phyloP scores from a whole-genome alignment of 2,113 vertebrate species.

The Solea senegalensis region DNA sequence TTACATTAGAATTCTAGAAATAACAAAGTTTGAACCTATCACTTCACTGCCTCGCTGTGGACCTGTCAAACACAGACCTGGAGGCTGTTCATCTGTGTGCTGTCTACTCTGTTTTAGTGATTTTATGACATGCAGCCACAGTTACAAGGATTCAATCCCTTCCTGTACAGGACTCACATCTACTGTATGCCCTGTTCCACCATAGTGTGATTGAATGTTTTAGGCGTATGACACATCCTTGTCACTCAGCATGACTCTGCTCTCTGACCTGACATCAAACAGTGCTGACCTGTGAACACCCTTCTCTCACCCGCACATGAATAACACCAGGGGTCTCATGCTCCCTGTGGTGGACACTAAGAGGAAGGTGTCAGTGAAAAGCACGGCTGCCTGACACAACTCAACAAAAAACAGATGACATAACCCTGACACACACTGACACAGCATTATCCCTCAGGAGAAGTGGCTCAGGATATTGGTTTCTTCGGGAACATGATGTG shows the following conservation, averaged over 20 bases:
- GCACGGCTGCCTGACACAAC: slow-evolving; percentile 2
- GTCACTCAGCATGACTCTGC: slow-evolving; percentile 15
- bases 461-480: slow-evolving; percentile 31
- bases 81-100: slow-evolving; percentile 8
- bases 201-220: slow-evolving; percentile 6
- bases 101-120: not conserved
- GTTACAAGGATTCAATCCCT: not conserved
- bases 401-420: slow-evolving; percentile 39
- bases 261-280: slow-evolving; percentile 42
- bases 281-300: slow-evolving; percentile 43
- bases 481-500: not conserved
- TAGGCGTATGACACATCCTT: not conserved
- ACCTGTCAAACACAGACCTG: slow-evolving; percentile 3
- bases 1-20: slow-evolving; percentile 12
- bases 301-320: slow-evolving; percentile 22
- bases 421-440: slow-evolving; percentile 16
- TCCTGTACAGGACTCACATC: not conserved
- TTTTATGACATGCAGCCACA: slow-evolving; percentile 10
- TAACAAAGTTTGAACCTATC: slow-evolving; percentile 14
- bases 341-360: slow-evolving; percentile 31
- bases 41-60: not conserved
- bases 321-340: slow-evolving; percentile 21
- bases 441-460: slow-evolving; percentile 15
- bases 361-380: slow-evolving; percentile 33
- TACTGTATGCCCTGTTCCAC: not conserved